phyloP scores from a whole-genome alignment of 2,797 vertebrate species.

The Natrix natrix region DNA sequence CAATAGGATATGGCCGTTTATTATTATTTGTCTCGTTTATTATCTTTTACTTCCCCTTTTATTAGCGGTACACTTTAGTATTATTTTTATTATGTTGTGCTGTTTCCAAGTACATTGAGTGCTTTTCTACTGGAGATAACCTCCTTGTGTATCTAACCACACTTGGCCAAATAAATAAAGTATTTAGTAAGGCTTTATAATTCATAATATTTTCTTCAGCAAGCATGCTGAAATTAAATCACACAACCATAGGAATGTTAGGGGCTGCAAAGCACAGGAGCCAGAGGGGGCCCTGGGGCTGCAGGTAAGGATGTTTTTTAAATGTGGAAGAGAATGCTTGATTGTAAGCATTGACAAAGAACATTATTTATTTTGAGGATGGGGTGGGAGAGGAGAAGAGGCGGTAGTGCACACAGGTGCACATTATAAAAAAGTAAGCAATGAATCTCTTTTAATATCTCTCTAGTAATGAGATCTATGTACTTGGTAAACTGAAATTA shows the following conservation, averaged over 20 bases:
- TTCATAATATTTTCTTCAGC: not conserved
- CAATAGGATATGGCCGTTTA: not conserved
- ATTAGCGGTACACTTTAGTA: not conserved
- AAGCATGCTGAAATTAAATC: not conserved
- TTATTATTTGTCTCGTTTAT: not conserved
- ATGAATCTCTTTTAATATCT: not conserved
- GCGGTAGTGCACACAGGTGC: not conserved
- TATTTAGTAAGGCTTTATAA: not conserved
- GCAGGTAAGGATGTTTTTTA: not conserved
- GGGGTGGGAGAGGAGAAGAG: too few relatives aligned
- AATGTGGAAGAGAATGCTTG: not conserved
- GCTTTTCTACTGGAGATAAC: not conserved
- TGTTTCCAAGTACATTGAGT: not conserved
- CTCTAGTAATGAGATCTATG: too few relatives aligned
- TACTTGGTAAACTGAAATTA: not conserved
- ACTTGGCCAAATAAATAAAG: not conserved
- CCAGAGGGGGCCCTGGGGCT: not conserved
- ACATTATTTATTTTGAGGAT: not conserved
- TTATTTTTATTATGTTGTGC: not conserved
- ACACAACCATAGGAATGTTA: not conserved
- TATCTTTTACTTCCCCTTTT: not conserved
- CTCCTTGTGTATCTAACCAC: not conserved
- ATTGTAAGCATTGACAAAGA: not conserved
- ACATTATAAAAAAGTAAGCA: not conserved
- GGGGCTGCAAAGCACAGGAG: not conserved